phyloP scores from a whole-genome alignment of 2,113 vertebrate species.

The Pica pica region DNA sequence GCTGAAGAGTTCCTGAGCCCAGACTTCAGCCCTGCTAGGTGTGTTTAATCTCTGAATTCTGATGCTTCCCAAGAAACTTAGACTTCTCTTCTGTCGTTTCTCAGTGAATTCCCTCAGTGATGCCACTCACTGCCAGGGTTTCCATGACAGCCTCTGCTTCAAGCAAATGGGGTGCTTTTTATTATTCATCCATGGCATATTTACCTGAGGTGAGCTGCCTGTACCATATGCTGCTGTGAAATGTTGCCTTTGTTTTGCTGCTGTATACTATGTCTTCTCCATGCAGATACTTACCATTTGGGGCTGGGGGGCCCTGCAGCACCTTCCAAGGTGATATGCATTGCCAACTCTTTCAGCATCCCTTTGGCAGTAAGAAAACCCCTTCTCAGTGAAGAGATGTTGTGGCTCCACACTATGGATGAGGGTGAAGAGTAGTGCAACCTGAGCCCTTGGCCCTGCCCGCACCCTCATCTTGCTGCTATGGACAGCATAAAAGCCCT shows the following conservation, averaged over 20 bases:
- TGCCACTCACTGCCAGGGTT: background rate
- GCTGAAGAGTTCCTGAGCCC: background rate
- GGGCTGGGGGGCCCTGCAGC: background rate
- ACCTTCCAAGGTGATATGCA: background rate
- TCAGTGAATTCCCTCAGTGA: background rate
- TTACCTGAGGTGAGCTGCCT: background rate
- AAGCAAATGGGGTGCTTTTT: background rate
- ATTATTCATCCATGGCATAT: background rate
- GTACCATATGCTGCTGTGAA: background rate
- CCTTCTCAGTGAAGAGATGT: accelerated
- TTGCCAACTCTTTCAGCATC: background rate
- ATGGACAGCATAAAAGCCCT: background rate
- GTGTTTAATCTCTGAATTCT: background rate
- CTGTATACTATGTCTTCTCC: accelerated
- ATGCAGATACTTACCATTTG: background rate
- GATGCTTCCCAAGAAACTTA: background rate
- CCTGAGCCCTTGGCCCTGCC: background rate
- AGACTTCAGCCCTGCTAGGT: background rate
- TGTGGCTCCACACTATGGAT: background rate
- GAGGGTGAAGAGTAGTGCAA: background rate
- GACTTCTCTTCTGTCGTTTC: background rate
- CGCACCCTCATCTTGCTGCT: background rate
- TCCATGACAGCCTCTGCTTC: background rate
- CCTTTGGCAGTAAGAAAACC: background rate
- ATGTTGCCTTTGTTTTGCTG: background rate